phyloP scores from a whole-genome alignment of 2,888 invertebrate species.

The Apamea crenata region DNA sequence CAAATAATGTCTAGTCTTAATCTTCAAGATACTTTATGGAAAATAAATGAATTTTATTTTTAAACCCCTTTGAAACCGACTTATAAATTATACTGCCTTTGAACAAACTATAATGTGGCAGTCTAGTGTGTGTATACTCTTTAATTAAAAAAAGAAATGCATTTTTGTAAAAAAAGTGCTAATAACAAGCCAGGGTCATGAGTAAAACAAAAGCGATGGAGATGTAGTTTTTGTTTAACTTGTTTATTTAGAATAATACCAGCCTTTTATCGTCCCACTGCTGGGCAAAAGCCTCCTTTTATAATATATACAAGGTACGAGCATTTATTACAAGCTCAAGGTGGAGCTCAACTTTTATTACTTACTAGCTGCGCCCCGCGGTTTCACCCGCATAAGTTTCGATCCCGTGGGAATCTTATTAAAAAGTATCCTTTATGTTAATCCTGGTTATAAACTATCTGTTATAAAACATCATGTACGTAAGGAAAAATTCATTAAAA shows the following conservation, averaged over 20 bases:
- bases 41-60: not conserved
- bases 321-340: not conserved
- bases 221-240: not conserved
- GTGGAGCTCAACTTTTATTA: not conserved
- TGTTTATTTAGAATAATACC: not conserved
- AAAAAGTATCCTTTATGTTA: too few relatives aligned
- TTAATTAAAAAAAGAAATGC: constrained; percentile 30
- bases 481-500: too few relatives aligned
- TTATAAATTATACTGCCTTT: constrained; percentile 22
- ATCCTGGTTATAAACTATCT: too few relatives aligned
- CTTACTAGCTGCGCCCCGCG: not conserved
- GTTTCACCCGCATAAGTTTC: too few relatives aligned
- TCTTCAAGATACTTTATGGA: not conserved
- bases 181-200: constrained; percentile 29
- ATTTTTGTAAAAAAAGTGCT: constrained; percentile 34
- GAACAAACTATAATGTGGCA: constrained; percentile 26
- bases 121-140: not conserved
- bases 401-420: too few relatives aligned
- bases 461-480: too few relatives aligned
- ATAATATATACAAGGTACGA: not conserved
- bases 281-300: not conserved
- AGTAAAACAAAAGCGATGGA: constrained; percentile 31
- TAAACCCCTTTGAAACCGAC: not conserved
- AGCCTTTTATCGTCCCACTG: not conserved
- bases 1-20: not conserved